Base-by-base conservation (phyloP, 2,797 vertebrate species). In the Kryptopterus vitreolus region DNA sequence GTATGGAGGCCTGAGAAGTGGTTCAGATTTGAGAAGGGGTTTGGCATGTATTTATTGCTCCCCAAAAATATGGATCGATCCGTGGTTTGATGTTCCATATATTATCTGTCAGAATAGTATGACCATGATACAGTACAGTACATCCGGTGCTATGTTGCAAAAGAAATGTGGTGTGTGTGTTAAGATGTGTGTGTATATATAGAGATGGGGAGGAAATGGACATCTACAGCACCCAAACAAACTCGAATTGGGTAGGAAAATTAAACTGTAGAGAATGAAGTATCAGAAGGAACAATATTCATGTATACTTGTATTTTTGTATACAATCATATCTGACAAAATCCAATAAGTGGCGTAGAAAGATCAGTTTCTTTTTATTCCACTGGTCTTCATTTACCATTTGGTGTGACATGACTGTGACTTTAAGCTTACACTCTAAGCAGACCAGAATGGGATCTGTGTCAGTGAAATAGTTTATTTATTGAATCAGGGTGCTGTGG, bases 401-500 rank as follows among this genome's bases (percentile, higher is more conserved):
- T 63, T 63, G 61, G 22, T 66, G 22, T 24, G 35, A 43, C 20
- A n/a, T 11, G 7, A 13, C 3, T 24, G 35, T 43, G 63, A 66
- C 16, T 48, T n/a, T n/a, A n/a, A n/a, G 24, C 3, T 48, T 22
- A 26, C 65, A 46, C 38, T 68, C 26, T 69, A 52, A 50, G 16
- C 68, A 52, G 68, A 26, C 24, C 35, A 38, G 11, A 22, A 38
- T 35, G 1, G 4, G 31, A 20, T 63, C 2, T 22, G 31, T 63
- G n/a, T 69, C n/a, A 69, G 66, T 70, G 24, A 50, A 68, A 52
- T 20, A 31, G n/a, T 38, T 70, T 50, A 68, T 68, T 68, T 11
- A 68, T 15, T 26, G 46, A 50, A 29, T 50, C 26, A 29, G 15
- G 0, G 50, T 18, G 15, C 38, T 70, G n/a, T 69, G 38, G 38